Evolutionary conservation across 2,113 vertebrate species (phyloP).

Genomic region (Lophius piscatorius): DNA sequence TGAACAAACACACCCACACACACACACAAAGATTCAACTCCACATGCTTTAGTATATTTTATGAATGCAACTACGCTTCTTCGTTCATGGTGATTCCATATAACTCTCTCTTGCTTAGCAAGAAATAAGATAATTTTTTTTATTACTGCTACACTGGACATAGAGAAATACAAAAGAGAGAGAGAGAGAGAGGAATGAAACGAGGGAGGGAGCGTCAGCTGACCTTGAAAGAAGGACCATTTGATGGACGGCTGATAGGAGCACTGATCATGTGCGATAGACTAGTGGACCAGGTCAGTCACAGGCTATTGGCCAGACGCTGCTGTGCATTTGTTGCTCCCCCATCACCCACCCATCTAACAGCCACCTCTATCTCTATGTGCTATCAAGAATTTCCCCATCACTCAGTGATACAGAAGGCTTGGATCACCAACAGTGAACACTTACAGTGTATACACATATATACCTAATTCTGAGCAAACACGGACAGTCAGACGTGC

Average conservation of each 20-base stretch:
- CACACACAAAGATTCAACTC: conserved; percentile 11
- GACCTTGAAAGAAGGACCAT: conserved; percentile 80
- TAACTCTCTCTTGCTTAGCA: conserved; percentile 54
- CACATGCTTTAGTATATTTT: conserved; percentile 46
- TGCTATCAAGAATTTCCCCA: conserved; percentile 60
- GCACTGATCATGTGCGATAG: conserved; percentile 71
- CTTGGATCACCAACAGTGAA: conserved; percentile 62
- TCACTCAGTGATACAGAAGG: conserved; percentile 65
- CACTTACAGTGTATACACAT: conserved; percentile 10
- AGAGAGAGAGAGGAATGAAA: conserved; percentile 1
- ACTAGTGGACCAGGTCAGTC: conserved; percentile 50
- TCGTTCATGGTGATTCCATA: conserved; percentile 28
- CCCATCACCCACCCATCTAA: conserved; percentile 2
- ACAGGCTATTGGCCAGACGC: conserved; percentile 64
- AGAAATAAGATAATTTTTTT: conserved; percentile 65
- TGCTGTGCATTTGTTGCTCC: conserved; percentile 50
- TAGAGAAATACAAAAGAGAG: conserved; percentile 1
- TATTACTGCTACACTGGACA: conserved; percentile 50
- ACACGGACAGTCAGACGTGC: not conserved
- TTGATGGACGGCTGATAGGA: conserved; percentile 71
- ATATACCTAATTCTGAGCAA: conserved; percentile 4
- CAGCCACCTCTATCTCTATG: conserved; percentile 32
- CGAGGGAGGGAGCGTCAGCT: conserved; percentile 64
- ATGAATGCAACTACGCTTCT: conserved; percentile 44
- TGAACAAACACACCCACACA: conserved; percentile 37